A percentile compares a stretch with the other conserved stretches of the same genome.
Evolutionary conservation across 2,113 vertebrate species (phyloP).

Genomic region (Eleginops maclovinus): DNA sequence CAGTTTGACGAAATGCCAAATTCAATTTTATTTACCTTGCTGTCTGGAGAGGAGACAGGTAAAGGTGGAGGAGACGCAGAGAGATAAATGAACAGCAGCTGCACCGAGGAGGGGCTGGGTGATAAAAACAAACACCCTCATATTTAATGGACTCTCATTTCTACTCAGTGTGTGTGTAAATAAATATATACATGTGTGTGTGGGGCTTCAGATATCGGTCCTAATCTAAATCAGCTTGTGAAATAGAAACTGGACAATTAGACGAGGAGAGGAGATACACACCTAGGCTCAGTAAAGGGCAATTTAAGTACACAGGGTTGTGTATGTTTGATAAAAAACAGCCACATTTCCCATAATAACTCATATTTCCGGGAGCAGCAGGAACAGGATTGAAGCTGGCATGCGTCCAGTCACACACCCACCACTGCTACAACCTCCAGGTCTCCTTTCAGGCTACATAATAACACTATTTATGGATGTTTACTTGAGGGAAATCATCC

Average conservation of each 20-base stretch:
- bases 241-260: conserved; percentile 7
- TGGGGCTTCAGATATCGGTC: not conserved
- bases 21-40: conserved; percentile 57
- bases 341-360: not conserved
- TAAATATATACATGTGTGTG: conserved; percentile 5
- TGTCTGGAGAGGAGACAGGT: conserved; percentile 6
- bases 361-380: not conserved
- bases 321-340: not conserved
- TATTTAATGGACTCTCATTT: conserved; percentile 43
- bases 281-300: no score
- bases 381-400: not conserved
- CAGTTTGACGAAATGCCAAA: conserved; percentile 52
- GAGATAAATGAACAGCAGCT: conserved; percentile 43
- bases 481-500: not conserved
- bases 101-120: conserved; percentile 20
- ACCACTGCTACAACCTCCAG: not conserved
- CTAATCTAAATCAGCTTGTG: conserved; percentile 15
- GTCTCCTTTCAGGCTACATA: not conserved
- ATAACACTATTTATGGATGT: not conserved
- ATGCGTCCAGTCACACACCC: not conserved
- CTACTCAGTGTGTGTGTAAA: conserved; percentile 10
- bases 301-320: not conserved
- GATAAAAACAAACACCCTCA: conserved; percentile 45
- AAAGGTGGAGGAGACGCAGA: conserved; percentile 35
- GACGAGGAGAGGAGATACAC: not conserved